Base-by-base conservation (phyloP, 2,888 invertebrate genomes). In the Platycheirus rosarum region DNA sequence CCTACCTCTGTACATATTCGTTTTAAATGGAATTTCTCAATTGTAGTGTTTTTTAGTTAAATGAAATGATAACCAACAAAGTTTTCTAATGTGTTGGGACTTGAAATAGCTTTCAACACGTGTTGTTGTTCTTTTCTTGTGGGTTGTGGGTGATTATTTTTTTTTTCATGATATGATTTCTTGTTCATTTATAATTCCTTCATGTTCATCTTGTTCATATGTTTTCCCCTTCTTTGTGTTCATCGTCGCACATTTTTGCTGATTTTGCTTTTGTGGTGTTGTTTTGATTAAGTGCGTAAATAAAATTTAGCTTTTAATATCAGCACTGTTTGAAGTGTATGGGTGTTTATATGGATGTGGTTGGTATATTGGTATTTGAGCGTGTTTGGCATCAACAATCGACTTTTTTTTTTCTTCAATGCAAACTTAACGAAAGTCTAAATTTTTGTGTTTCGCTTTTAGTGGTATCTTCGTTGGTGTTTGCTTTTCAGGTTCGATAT, bases 261-360 rank as follows among this genome's bases (percentile, higher is more conserved):
- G n/a, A 51, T 53, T 78, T 63, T 65, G 18, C 18, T 62, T 77
- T 23, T 13, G 14, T 40, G 40, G 13, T 23, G 20, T 73, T 76
- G 76, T 79, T 78, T 66, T 73, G 71, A 57, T n/a, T 62, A 53
- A 62, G 63, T 82, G 82, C 77, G 71, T 82, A 82, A 77, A 73
- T 49, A 66, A 60, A 51, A 23, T 20, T 46, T 35, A 18, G n/a
- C 14, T 53, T 46, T 65, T 11, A 46, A 26, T 55, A 29, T 29
- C 32, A 49, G 2, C 35, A 29, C 1, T 14, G 7, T 68, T 8
- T 44, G 6, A 9, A n/a, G 11, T 13, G 60, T 66, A 51, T 51
- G 51, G 42, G 44, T 16, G 13, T 20, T 63, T 7, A 11, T 4
- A 16, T 55, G 20, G 13, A 2, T 40, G 18, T 46, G 51, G 18